Conservation (phyloP, 2,888 invertebrate species). For the Teleiodes luculella region DNA sequence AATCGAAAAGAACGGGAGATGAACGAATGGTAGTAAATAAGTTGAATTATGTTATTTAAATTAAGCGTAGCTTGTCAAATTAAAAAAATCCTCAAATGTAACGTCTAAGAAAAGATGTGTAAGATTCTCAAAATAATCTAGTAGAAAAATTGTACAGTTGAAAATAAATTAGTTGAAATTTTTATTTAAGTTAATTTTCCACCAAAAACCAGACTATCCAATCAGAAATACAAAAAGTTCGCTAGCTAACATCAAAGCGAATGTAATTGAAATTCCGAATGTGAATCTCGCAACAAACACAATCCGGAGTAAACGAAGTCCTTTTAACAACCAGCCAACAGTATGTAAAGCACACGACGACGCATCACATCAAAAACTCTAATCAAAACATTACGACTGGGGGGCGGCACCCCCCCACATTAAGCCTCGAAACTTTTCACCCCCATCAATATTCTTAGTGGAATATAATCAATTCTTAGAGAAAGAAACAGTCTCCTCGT, state of each 20-base stretch:
- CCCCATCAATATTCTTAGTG: slow-evolving; percentile 74
- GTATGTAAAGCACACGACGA: slow-evolving; percentile 25
- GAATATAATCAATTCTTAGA: slow-evolving; percentile 77
- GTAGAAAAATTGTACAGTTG: too few species aligned
- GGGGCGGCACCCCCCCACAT: slow-evolving; percentile 27
- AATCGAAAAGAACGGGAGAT: too few species aligned
- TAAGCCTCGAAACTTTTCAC: slow-evolving; percentile 54
- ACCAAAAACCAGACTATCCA: too few species aligned
- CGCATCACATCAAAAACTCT: slow-evolving; percentile 63
- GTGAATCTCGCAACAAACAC: neutral
- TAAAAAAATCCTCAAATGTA: too few species aligned
- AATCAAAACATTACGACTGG: slow-evolving; percentile 56
- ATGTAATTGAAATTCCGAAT: neutral
- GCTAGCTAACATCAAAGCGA: slow-evolving; percentile 7
- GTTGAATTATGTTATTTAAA: too few species aligned
- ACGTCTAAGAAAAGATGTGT: too few species aligned
- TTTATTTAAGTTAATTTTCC: too few species aligned
- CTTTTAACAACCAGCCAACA: slow-evolving; percentile 10
- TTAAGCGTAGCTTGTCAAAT: too few species aligned
- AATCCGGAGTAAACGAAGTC: neutral
- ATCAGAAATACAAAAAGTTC: too few species aligned
- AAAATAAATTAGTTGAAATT: too few species aligned
- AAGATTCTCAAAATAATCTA: too few species aligned
- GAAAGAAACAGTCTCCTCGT: slow-evolving; percentile 74
- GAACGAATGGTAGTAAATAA: too few species aligned